phyloP scores from a whole-genome alignment of 1,140 invertebrate species.

The Eubasilissa regina region DNA sequence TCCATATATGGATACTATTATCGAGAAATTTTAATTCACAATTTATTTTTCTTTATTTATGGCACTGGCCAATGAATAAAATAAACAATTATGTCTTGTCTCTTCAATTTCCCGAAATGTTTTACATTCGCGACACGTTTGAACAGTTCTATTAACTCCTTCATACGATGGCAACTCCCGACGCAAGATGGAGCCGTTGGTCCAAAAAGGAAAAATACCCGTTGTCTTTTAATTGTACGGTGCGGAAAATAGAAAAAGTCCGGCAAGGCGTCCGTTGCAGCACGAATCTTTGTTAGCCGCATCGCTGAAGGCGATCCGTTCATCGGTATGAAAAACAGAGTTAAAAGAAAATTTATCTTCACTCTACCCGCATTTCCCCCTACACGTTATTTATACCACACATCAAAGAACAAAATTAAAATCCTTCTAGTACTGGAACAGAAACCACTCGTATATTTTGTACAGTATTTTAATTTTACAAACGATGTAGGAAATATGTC shows the following conservation, averaged over 20 bases:
- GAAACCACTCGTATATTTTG: no score
- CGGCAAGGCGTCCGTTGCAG: not conserved
- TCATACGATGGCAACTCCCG: not conserved
- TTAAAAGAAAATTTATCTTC: not conserved
- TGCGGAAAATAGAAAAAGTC: not conserved
- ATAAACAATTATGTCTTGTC: no score
- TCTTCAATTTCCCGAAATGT: no score
- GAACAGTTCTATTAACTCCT: not conserved
- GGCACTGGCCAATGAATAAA: no score
- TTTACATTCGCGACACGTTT: not conserved
- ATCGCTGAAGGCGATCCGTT: constrained; percentile 16
- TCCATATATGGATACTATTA: no score
- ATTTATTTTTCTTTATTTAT: no score
- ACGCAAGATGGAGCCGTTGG: not conserved
- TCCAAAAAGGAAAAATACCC: not conserved
- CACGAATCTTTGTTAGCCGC: constrained; percentile 1
- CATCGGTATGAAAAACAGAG: constrained; percentile 5
- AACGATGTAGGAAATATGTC: no score
- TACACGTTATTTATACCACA: not conserved
- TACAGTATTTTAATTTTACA: no score
- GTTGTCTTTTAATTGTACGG: constrained; percentile 22
- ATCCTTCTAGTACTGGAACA: no score
- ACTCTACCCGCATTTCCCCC: not conserved
- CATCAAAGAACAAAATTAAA: not conserved
- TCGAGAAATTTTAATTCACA: no score